Base-by-base conservation (phyloP, 2,797 vertebrate species). In the Pangasius macronema region DNA sequence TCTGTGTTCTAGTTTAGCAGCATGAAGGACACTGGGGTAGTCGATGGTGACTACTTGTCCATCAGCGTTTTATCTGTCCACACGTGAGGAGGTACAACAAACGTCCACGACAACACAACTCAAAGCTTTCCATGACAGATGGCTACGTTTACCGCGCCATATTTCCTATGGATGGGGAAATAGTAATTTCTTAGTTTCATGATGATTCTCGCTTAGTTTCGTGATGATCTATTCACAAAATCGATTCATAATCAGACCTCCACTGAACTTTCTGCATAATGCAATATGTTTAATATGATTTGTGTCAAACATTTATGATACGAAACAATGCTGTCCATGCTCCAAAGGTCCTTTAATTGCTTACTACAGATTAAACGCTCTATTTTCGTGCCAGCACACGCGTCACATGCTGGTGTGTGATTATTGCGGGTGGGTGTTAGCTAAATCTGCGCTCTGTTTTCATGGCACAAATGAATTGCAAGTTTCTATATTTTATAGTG, bases 1-100 rank as follows among this genome's bases (percentile, higher is more conserved):
- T 84, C 67, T 57, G 83, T 84, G 36, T 42, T 84, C 65, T 53
- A 16, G 24, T 57, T 59, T 11, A 51, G 30, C 83, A 57, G 67
- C 13, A 33, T 51, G 61, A 49, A 39, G 33, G 33, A 59, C 77
- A 9, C 53, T 39, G 53, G 1, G 18, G 2, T 5, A 36, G 30
- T 36, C 27, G 49, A 77, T 30, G 18, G 18, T 3, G 14, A 33
- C 53, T n/a, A 9, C 22, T 8, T 33, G 75, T 33, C n/a, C n/a
- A 33, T 55, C 30, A 3, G 18, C 8, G 13, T n/a, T n/a, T 27
- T 13, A 73, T 42, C 24, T 1, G 61, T n/a, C 5, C 16, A 4
- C 42, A 14, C 4, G 7, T 76, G 20, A 55, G 27, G 3, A 51
- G 20, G 9, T 49, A 49, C 10, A 0, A 13, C 46, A 33, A 11